Evolutionary conservation across 2,113 vertebrate genomes (phyloP).

Genomic region (Apaloderma vittatum): DNA sequence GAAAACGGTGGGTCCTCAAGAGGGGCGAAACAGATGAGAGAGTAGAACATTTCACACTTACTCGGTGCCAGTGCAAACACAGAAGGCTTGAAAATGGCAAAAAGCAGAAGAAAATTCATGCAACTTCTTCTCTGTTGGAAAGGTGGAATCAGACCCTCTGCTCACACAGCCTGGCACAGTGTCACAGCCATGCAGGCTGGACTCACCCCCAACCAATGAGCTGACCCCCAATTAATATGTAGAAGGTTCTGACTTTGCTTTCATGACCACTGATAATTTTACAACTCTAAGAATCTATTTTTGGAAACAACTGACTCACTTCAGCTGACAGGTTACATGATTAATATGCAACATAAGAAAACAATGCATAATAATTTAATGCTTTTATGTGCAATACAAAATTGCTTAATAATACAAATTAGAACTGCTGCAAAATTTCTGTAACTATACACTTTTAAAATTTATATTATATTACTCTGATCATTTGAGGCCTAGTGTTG

Average conservation of each 20-base stretch:
- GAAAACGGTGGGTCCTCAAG: not conserved
- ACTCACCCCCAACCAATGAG: not conserved
- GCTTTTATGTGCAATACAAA: not conserved
- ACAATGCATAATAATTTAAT: slow-evolving; percentile 20
- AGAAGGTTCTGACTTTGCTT: not conserved
- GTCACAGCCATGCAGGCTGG: not conserved
- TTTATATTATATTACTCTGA: not conserved
- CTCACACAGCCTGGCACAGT: rapidly evolving
- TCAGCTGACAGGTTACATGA: not conserved
- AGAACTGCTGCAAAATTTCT: not conserved
- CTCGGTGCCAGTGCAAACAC: not conserved
- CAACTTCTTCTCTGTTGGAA: not conserved
- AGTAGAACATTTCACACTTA: not conserved
- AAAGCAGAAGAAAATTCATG: not conserved
- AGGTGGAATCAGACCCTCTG: not conserved
- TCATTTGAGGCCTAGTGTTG: not conserved
- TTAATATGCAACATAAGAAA: slow-evolving; percentile 3
- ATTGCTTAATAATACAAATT: slow-evolving; percentile 2
- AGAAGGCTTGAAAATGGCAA: not conserved
- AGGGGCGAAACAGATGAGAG: not conserved
- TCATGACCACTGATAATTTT: not conserved
- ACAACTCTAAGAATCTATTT: not conserved
- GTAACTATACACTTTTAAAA: not conserved
- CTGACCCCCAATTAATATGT: not conserved
- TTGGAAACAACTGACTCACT: not conserved